Evolutionary conservation across 2,888 invertebrate species (phyloP).

Genomic region (Mesoligia furuncula): DNA sequence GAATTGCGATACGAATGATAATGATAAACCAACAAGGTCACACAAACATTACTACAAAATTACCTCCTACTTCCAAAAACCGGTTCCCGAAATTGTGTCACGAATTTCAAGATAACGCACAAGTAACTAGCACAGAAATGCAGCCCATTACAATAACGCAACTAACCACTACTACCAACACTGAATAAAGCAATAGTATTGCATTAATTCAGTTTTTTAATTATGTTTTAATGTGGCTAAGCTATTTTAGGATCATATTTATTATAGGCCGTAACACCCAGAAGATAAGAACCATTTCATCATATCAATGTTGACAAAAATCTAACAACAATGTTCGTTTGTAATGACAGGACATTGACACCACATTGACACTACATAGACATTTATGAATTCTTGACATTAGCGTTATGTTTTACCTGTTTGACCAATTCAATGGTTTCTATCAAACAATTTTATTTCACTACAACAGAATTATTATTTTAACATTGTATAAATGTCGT

Average conservation of each 20-base stretch:
- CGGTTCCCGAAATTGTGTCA: constrained; percentile 63
- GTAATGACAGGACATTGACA: constrained; percentile 20
- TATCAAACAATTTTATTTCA: too few species aligned
- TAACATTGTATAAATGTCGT: not conserved
- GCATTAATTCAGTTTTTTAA: constrained; percentile 29
- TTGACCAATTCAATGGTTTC: too few species aligned
- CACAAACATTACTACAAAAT: constrained; percentile 55
- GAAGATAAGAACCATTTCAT: constrained; percentile 7
- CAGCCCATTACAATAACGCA: not conserved
- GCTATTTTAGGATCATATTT: constrained; percentile 5
- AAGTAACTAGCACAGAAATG: constrained; percentile 10
- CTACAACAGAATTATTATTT: not conserved
- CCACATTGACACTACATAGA: constrained; percentile 22
- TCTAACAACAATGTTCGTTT: constrained; percentile 22
- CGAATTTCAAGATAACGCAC: constrained; percentile 29
- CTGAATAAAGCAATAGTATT: constrained; percentile 10
- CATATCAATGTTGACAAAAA: constrained; percentile 3
- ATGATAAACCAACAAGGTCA: constrained; percentile 78
- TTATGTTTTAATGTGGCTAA: constrained; percentile 8
- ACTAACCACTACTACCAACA: constrained; percentile 26
- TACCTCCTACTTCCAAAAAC: constrained; percentile 52
- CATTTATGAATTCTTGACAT: not conserved
- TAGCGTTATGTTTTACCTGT: not conserved
- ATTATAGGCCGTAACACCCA: not conserved
- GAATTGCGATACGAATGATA: constrained; percentile 77